Percentiles rank a stretch among this genome's conserved stretches.
These are phyloP conservation scores for Strigamia transsilvanica DNA, from an alignment of 2,888 invertebrate genomes.

Conservation along the genomic window DNA sequence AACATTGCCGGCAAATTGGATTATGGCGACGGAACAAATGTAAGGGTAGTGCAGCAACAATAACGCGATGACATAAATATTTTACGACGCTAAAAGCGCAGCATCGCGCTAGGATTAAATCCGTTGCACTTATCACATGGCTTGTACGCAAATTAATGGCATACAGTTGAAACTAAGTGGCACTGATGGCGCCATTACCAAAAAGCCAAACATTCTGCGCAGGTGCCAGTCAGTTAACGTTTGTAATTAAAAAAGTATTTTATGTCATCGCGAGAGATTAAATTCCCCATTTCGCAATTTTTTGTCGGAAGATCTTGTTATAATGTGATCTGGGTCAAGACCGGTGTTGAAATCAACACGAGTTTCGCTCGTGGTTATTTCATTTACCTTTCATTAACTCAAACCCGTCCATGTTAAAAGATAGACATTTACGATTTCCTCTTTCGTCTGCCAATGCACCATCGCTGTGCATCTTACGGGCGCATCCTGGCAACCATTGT, in stretches of 20 bases:
- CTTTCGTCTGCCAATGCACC: not conserved
- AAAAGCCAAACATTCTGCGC: no score
- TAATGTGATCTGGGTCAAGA: no score
- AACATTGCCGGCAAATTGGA: not conserved
- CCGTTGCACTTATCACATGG: not conserved
- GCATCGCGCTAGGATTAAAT: not conserved
- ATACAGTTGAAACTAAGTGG: not conserved
- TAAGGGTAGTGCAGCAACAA: not conserved
- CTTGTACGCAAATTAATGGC: not conserved
- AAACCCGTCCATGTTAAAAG: not conserved
- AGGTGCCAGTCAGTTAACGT: no score
- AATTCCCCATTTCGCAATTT: no score
- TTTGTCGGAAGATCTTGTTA: no score
- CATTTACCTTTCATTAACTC: not conserved
- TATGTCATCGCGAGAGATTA: no score
- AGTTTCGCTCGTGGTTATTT: not conserved
- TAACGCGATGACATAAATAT: not conserved
- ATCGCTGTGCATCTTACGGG: not conserved
- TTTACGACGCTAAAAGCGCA: not conserved
- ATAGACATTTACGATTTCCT: not conserved
- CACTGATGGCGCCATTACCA: no score
- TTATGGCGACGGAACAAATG: not conserved
- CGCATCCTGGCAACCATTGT: not conserved
- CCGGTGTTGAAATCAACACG: no score
- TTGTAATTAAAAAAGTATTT: no score